Percentiles rank a stretch among this genome's conserved stretches.
These are phyloP conservation scores for Nomada hirtipes DNA, from an alignment of 2,888 invertebrate genomes.

Conservation along the genomic window DNA sequence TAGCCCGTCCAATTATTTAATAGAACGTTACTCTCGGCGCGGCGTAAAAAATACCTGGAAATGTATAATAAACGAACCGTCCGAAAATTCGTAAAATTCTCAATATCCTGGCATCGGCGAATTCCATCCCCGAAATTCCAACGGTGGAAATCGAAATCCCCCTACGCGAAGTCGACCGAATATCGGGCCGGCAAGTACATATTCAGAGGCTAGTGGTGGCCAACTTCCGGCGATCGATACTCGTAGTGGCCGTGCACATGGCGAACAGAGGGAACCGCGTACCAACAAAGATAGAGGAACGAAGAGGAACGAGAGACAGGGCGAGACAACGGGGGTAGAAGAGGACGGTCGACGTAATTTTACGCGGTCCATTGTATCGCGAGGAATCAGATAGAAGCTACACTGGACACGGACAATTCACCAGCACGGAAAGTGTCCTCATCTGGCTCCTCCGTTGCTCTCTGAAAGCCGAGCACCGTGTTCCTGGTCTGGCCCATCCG, in stretches of 20 bases:
- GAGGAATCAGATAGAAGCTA: conserved; percentile 56
- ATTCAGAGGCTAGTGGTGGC: conserved; percentile 49
- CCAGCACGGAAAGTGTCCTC: conserved; percentile 57
- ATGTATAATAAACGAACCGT: not conserved
- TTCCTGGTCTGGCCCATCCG: conserved; percentile 41
- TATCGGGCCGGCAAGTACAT: conserved; percentile 39
- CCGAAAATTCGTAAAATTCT: not conserved
- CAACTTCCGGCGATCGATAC: conserved; percentile 66
- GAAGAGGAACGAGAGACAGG: not conserved
- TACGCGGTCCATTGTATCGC: conserved; percentile 60
- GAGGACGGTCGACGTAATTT: conserved; percentile 53
- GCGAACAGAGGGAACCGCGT: conserved; percentile 32
- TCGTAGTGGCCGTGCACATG: conserved; percentile 45
- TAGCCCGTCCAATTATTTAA: not conserved
- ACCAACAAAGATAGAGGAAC: conserved; percentile 4
- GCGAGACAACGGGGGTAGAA: not conserved
- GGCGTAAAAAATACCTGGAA: not conserved
- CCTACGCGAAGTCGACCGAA: conserved; percentile 33
- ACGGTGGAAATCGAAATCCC: conserved; percentile 1
- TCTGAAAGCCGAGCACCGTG: conserved; percentile 28
- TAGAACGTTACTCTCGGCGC: not conserved
- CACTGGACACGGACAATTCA: conserved; percentile 60
- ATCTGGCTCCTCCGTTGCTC: conserved; percentile 47
- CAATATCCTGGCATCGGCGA: not conserved
- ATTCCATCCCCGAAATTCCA: not conserved